Evolutionary conservation across 1,140 invertebrate genomes (phyloP).

Genomic region (Cydia amplana): DNA sequence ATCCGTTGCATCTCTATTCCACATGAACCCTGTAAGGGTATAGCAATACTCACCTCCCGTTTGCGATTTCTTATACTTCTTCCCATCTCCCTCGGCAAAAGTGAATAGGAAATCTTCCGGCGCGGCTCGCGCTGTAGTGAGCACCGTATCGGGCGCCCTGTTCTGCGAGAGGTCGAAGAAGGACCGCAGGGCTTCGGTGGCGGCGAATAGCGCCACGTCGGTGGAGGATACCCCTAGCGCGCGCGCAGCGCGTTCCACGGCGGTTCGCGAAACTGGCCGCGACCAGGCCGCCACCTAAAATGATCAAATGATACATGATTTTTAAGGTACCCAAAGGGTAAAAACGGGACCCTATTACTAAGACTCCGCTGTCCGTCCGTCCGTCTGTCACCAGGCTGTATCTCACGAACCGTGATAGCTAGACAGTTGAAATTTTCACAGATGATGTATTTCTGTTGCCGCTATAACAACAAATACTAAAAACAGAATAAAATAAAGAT

Average conservation of each 20-base stretch:
- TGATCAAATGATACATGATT: too few species aligned
- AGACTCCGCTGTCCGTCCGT: too few species aligned
- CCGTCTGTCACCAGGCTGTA: too few species aligned
- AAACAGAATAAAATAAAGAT: too few species aligned
- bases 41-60: conserved; percentile 68
- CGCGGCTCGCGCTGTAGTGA: conserved; percentile 80
- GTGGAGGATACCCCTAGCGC: conserved; percentile 83
- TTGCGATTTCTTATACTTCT: conserved; percentile 75
- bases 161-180: conserved; percentile 81
- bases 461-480: too few species aligned
- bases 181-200: conserved; percentile 82
- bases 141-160: conserved; percentile 77
- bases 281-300: conserved; percentile 86
- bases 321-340: too few species aligned
- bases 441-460: too few species aligned
- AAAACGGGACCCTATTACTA: too few species aligned
- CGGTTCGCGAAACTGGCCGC: conserved; percentile 79
- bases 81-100: conserved; percentile 79
- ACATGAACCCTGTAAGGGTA: too few species aligned
- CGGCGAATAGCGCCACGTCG: conserved; percentile 84
- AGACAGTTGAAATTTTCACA: too few species aligned
- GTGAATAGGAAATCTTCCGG: conserved; percentile 70
- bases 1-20: too few species aligned
- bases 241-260: conserved; percentile 80
- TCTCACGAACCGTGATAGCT: too few species aligned